These are phyloP conservation scores for Perccottus glenii DNA, from an alignment of 2,113 vertebrate genomes.

Conservation along the genomic window DNA sequence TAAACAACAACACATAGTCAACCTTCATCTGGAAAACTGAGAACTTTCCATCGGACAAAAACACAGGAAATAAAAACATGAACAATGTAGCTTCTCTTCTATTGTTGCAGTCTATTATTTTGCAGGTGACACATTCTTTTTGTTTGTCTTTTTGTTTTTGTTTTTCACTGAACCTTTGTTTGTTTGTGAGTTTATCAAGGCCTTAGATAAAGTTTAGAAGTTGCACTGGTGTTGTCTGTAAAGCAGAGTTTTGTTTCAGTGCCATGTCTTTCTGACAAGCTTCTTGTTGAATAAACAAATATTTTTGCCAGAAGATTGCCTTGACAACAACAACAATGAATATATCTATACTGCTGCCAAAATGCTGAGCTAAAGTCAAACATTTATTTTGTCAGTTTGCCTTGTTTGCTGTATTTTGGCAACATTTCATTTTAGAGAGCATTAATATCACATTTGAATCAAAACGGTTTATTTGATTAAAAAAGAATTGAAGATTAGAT, in stretches of 20 bases:
- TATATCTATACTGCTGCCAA: slow-evolving; percentile 6
- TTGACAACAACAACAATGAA: slow-evolving; percentile 13
- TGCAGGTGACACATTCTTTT: not conserved
- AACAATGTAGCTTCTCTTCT: not conserved
- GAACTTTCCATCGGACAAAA: too few species aligned
- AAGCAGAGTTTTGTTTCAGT: not conserved
- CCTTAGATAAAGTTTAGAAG: slow-evolving; percentile 1
- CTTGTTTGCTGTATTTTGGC: slow-evolving; percentile 5
- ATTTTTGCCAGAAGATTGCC: slow-evolving; percentile 4
- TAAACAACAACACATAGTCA: not conserved
- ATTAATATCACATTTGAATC: not conserved
- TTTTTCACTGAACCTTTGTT: not conserved
- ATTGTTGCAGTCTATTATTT: not conserved
- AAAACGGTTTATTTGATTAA: not conserved
- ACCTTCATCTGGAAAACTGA: too few species aligned
- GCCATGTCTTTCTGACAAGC: slow-evolving; percentile 8
- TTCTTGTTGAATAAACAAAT: slow-evolving; percentile 11
- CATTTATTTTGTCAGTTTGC: slow-evolving; percentile 14
- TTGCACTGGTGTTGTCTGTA: not conserved
- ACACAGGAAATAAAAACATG: too few species aligned
- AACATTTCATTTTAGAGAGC: not conserved
- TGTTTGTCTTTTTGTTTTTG: not conserved
- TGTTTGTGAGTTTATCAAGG: slow-evolving; percentile 4
- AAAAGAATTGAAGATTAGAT: not conserved
- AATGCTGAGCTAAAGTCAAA: slow-evolving; percentile 12